phyloP scores from a whole-genome alignment of 2,113 vertebrate genomes.

The Triplophysa rosa region DNA sequence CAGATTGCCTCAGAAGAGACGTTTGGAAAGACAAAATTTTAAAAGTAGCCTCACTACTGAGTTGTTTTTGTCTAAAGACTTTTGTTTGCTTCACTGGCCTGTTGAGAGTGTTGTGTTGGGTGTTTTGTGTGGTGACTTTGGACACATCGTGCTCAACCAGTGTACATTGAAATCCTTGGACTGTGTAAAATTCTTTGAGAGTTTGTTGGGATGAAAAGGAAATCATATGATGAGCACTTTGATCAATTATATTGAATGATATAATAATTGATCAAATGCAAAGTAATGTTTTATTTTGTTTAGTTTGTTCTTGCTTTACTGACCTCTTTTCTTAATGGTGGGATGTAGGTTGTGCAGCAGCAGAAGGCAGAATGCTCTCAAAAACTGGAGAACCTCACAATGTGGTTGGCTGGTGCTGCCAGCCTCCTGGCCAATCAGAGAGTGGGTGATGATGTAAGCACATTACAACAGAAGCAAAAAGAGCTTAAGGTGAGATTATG shows the following conservation, averaged over 20 bases:
- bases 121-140: constrained; percentile 64
- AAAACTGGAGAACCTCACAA: constrained; percentile 83
- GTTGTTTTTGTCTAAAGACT: constrained; percentile 40
- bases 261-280: constrained; percentile 25
- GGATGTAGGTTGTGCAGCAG: constrained; percentile 84
- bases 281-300: neutral
- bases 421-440: constrained; percentile 73
- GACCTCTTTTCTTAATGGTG: neutral
- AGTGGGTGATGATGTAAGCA: constrained; percentile 70
- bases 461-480: constrained; percentile 82
- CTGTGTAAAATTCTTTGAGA: neutral
- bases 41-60: constrained; percentile 58
- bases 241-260: neutral
- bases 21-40: constrained; percentile 74
- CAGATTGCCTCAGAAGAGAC: constrained; percentile 85
- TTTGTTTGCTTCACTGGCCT: constrained; percentile 51
- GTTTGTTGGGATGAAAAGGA: neutral
- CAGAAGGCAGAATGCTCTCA: constrained; percentile 84
- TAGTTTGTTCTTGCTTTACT: neutral
- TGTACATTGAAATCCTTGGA: constrained; percentile 11
- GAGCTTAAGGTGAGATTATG: constrained; percentile 79
- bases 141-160: constrained; percentile 78
- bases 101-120: constrained; percentile 48
- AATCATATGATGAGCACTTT: neutral
- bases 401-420: constrained; percentile 84